Evolutionary conservation across 2,888 invertebrate genomes (phyloP).

Genomic region (Silvanus unidentatus): DNA sequence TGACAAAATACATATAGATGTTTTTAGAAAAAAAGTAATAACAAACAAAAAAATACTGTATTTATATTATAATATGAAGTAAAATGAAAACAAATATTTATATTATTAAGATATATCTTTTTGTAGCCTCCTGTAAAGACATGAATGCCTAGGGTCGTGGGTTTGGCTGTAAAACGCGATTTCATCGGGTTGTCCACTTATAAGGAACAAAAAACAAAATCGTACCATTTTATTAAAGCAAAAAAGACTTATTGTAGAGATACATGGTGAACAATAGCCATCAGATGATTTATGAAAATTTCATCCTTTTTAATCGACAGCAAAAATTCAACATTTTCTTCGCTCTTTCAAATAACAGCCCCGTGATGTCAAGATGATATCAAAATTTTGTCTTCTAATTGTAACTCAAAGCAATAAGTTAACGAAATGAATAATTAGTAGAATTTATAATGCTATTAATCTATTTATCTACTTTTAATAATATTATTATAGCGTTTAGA

Average conservation of each 20-base stretch:
- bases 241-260: not conserved
- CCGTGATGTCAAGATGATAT: slow-evolving; percentile 31
- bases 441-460: slow-evolving; percentile 35
- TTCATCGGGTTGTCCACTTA: slow-evolving; percentile 23
- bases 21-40: slow-evolving; percentile 40
- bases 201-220: not conserved
- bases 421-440: slow-evolving; percentile 44
- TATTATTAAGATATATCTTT: slow-evolving; percentile 45
- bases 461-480: slow-evolving; percentile 41
- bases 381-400: slow-evolving; percentile 46
- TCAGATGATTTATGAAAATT: slow-evolving; percentile 2
- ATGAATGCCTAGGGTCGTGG: slow-evolving; percentile 44
- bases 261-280: no score
- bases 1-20: slow-evolving; percentile 44
- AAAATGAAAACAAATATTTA: slow-evolving; percentile 37
- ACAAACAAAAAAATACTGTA: slow-evolving; percentile 39
- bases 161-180: slow-evolving; percentile 40
- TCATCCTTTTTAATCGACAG: not conserved
- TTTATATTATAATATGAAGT: slow-evolving; percentile 43
- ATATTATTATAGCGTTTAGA: slow-evolving; percentile 29
- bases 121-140: slow-evolving; percentile 48
- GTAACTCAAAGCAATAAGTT: slow-evolving; percentile 49
- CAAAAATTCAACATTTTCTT: slow-evolving; percentile 1
- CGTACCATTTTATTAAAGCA: not conserved
- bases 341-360: slow-evolving; percentile 20